These are phyloP conservation scores for Chrosomus eos DNA, from an alignment of 2,797 vertebrate species.

Conservation along the genomic window DNA sequence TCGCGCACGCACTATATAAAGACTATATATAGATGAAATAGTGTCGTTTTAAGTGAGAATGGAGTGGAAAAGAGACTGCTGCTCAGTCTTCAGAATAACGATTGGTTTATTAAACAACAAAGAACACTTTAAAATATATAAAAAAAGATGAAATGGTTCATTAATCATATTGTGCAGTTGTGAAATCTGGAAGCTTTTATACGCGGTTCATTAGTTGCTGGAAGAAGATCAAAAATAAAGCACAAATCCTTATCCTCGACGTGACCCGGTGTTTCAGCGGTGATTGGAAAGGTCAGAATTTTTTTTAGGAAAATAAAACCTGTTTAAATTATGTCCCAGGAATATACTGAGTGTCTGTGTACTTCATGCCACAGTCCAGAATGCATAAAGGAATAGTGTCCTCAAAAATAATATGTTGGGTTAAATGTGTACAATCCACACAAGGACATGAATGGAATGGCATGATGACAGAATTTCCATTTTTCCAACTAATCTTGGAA, in stretches of 20 bases:
- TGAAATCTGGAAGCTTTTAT: constrained; percentile 57
- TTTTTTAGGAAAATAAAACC: constrained; percentile 43
- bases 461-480: neutral
- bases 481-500: neutral
- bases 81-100: constrained; percentile 70
- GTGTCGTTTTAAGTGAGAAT: constrained; percentile 76
- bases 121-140: constrained; percentile 51
- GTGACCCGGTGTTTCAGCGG: constrained; percentile 7
- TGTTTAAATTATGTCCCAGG: constrained; percentile 41
- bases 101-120: constrained; percentile 64
- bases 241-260: neutral
- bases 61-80: constrained; percentile 64
- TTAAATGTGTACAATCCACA: neutral
- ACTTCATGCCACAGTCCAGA: constrained; percentile 30
- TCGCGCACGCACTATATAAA: constrained; percentile 69
- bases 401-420: neutral
- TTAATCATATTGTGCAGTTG: constrained; percentile 61
- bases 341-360: constrained; percentile 37
- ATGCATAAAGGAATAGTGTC: neutral
- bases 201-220: constrained; percentile 37
- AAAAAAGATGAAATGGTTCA: constrained; percentile 66
- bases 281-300: constrained; percentile 46
- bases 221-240: constrained; percentile 11
- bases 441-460: neutral
- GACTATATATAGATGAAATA: constrained; percentile 82